phyloP scores from a whole-genome alignment of 2,113 vertebrate species.

The Etheostoma spectabile region DNA sequence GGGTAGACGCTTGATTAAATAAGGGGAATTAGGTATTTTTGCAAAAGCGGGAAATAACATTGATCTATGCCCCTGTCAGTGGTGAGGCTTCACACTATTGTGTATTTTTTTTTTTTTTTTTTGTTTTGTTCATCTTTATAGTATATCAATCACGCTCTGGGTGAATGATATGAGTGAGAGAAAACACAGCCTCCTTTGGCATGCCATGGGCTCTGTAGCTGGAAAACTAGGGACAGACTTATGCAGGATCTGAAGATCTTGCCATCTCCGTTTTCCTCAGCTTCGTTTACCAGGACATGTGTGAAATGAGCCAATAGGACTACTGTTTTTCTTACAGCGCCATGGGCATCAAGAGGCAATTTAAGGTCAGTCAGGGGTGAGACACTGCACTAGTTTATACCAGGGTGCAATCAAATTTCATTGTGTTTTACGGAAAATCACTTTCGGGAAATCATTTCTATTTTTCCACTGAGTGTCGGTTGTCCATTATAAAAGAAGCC shows the following conservation, averaged over 20 bases:
- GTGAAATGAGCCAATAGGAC: slow-evolving; percentile 62
- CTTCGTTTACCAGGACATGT: slow-evolving; percentile 61
- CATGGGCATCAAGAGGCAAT: slow-evolving; percentile 69
- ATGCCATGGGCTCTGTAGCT: slow-evolving; percentile 10
- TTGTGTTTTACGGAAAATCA: slow-evolving; percentile 58
- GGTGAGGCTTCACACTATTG: slow-evolving; percentile 58
- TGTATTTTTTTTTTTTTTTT: slow-evolving; percentile 75
- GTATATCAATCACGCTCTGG: slow-evolving; percentile 62
- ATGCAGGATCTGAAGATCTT: slow-evolving; percentile 28
- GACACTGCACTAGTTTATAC: slow-evolving; percentile 61
- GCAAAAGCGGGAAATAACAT: slow-evolving; percentile 81
- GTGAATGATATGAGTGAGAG: slow-evolving; percentile 50
- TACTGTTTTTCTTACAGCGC: slow-evolving; percentile 48
- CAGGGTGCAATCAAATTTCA: slow-evolving; percentile 57
- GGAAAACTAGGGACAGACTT: slow-evolving; percentile 25
- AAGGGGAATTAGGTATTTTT: slow-evolving; percentile 84
- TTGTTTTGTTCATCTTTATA: slow-evolving; percentile 54
- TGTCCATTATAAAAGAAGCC: slow-evolving; percentile 33
- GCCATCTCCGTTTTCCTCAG: slow-evolving; percentile 32
- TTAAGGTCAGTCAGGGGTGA: slow-evolving; percentile 73
- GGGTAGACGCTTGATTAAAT: slow-evolving; percentile 82
- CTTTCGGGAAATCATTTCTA: slow-evolving; percentile 48
- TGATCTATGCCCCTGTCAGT: slow-evolving; percentile 80
- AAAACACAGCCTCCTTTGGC: slow-evolving; percentile 18
- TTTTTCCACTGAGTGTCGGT: slow-evolving; percentile 35